These are phyloP conservation scores for Pollenia griseotomentosa DNA, from an alignment of 2,888 invertebrate genomes.

Conservation along the genomic window DNA sequence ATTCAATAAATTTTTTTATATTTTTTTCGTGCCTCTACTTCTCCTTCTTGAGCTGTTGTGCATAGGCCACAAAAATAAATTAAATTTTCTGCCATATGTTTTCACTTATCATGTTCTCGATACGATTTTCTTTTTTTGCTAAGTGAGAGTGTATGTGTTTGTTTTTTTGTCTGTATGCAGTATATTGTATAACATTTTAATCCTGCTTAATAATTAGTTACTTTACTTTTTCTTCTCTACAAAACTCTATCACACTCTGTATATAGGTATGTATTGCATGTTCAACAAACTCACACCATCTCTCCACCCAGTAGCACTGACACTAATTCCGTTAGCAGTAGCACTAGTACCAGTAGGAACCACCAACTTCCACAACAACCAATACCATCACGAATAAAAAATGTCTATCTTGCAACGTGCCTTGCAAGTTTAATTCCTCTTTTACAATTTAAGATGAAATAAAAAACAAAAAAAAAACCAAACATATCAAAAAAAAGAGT, in stretches of 20 bases:
- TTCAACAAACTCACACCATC: constrained; percentile 7
- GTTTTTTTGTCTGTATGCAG: constrained; percentile 18
- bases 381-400: constrained; percentile 36
- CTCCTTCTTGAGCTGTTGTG: constrained; percentile 6
- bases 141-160: constrained; percentile 14
- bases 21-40: not conserved
- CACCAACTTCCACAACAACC: not conserved
- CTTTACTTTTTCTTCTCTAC: no score
- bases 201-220: constrained; percentile 73
- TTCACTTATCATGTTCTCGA: constrained; percentile 71
- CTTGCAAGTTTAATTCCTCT: constrained; percentile 66
- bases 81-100: constrained; percentile 70
- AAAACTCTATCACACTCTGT: constrained; percentile 25
- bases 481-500: not conserved
- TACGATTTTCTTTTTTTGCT: constrained; percentile 1
- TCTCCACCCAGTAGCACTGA: not conserved
- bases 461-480: not conserved
- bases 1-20: constrained; percentile 5
- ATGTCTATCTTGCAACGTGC: constrained; percentile 70
- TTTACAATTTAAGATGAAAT: constrained; percentile 38
- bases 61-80: constrained; percentile 67
- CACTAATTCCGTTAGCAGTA: not conserved
- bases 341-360: not conserved
- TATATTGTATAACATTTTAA: constrained; percentile 73
- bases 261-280: no score